These are phyloP conservation scores for Lophius piscatorius DNA, from an alignment of 2,113 vertebrate species.

Conservation along the genomic window DNA sequence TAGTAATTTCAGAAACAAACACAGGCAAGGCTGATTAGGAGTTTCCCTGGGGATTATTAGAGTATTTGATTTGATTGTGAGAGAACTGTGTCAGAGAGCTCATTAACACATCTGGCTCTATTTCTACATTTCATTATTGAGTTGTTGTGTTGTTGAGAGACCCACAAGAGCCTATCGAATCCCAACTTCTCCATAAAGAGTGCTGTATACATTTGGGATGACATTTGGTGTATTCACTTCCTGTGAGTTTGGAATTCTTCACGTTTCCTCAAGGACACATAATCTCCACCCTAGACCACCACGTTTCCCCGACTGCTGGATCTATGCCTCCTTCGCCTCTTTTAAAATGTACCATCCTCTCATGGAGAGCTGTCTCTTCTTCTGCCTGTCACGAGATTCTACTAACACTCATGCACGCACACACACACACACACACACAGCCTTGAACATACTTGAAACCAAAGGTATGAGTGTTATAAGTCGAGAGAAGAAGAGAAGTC, in stretches of 20 bases:
- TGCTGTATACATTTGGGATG: too few relatives aligned
- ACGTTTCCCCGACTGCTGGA: slow-evolving; percentile 53
- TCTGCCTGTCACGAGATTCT: slow-evolving; percentile 49
- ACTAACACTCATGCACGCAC: slow-evolving; percentile 20
- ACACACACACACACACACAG: slow-evolving; percentile 30
- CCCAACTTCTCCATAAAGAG: too few relatives aligned
- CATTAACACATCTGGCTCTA: slow-evolving; percentile 18
- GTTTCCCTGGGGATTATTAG: slow-evolving; percentile 26
- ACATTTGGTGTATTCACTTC: too few relatives aligned
- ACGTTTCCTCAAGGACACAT: slow-evolving; percentile 31
- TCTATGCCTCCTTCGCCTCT: slow-evolving; percentile 38
- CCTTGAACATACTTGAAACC: slow-evolving; percentile 27
- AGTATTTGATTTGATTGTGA: slow-evolving; percentile 30
- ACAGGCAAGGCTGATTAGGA: slow-evolving; percentile 36
- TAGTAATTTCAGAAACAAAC: slow-evolving; percentile 24
- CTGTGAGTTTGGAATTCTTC: slow-evolving; percentile 21
- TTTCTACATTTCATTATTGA: slow-evolving; percentile 3
- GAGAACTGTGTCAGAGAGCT: slow-evolving; percentile 28
- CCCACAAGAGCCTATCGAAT: slow-evolving; percentile 12
- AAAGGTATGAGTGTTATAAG: slow-evolving; percentile 26
- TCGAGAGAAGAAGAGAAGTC: slow-evolving; percentile 15
- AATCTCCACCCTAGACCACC: slow-evolving; percentile 39
- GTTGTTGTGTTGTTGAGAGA: background rate
- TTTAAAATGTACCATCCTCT: slow-evolving; percentile 62
- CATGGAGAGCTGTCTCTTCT: slow-evolving; percentile 42